Base-by-base conservation (phyloP, 2,797 vertebrate species). In the Percopsis omiscomaycus region DNA sequence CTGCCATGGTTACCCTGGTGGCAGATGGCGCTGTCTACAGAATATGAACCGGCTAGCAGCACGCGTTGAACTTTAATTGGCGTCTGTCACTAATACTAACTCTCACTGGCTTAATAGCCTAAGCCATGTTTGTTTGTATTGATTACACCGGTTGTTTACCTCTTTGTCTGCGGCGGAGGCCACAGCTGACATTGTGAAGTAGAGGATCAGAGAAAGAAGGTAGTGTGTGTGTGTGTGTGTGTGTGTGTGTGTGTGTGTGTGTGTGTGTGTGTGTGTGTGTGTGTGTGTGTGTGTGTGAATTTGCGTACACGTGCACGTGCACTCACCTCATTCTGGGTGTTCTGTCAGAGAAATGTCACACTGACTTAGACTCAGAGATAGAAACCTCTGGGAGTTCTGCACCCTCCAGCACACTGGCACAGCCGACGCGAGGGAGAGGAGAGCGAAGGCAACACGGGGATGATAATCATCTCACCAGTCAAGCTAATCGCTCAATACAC, bases 311-410 rank as follows among this genome's bases (percentile, higher is more conserved):
- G 66, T 37, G 42, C 13, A 66, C 66, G 79, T 65, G 48, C 53
- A 78, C 71, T 68, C 66, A 82, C 65, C 73, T 79, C 53, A 79
- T 84, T 84, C 78, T 81, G 77, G 81, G 84, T 87, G 88, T 87
- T 22, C 22, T 91, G 91, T 92, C 90, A 89, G 90, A 90, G 83
- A 84, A 87, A 86, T 90, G 91, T 92, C 92, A 91, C 82, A 84
- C 76, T 84, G 81, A 81, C 79, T 93, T 89, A 92, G 80, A 92
- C 87, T 92, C 90, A 91, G 75, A 86, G 75, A 79, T 71, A 72
- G 68, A 80, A 87, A 90, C 88, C 87, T 89, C 81, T 86, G 88
- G 84, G 85, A 91, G 84, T 82, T 79, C 85, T 79, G 86, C 86
- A 79, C 84, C 90, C 87, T 86, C 75, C 73, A 85, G 90, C 89